These are phyloP conservation scores for Andrena marginata DNA, from an alignment of 2,888 invertebrate species.

Conservation along the genomic window DNA sequence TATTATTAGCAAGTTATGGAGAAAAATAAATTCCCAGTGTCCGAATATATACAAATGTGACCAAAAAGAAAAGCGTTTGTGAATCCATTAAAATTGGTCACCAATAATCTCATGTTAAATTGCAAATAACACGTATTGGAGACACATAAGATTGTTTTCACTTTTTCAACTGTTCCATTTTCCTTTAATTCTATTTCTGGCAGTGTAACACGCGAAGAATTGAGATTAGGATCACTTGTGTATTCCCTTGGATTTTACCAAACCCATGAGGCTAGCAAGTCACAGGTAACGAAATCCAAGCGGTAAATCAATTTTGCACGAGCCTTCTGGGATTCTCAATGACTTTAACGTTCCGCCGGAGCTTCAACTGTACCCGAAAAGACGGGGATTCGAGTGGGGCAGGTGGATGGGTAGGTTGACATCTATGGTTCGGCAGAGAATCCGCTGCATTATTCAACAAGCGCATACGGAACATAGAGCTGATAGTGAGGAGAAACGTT, in stretches of 20 bases:
- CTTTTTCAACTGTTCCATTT: constrained; percentile 16
- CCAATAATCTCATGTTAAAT: no score
- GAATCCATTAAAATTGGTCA: no score
- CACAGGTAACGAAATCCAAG: constrained; percentile 62
- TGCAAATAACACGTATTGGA: no score
- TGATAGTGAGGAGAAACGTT: constrained; percentile 48
- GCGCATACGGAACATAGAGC: constrained; percentile 37
- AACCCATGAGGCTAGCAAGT: constrained; percentile 20
- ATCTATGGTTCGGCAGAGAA: constrained; percentile 40
- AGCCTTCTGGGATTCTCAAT: constrained; percentile 60
- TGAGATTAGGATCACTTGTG: constrained; percentile 49
- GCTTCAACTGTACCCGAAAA: constrained; percentile 49
- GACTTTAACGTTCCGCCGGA: constrained; percentile 60
- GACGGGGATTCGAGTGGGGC: constrained; percentile 30
- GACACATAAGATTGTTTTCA: not conserved
- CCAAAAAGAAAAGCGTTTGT: no score
- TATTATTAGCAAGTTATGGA: no score
- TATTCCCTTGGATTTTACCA: constrained; percentile 53
- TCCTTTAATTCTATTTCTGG: constrained; percentile 3
- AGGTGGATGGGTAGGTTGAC: constrained; percentile 14
- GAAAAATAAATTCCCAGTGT: no score
- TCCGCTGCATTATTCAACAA: constrained; percentile 66
- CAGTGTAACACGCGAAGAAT: constrained; percentile 39
- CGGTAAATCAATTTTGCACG: constrained; percentile 68
- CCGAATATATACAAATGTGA: no score